Evolutionary conservation across 2,113 vertebrate genomes (phyloP), one percentile per base, ranked within the genome.

Genomic region (Puntigrus tetrazona): DNA sequence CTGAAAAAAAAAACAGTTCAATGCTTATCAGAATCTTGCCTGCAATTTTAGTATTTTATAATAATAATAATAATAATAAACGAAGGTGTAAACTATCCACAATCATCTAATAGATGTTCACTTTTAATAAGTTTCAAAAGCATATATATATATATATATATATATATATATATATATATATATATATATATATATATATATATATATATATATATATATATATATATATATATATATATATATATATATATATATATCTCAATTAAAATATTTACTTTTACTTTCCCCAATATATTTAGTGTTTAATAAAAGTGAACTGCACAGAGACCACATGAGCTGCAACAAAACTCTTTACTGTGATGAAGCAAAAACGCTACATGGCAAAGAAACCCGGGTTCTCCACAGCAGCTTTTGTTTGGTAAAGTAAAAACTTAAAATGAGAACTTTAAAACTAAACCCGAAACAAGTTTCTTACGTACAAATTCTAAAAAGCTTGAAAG

Each of bases 281-380:
- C n/a, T n/a, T n/a, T n/a, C n/a, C n/a, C n/a, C 1, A 1, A 1
- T 2, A 9, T 10, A 43, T 61, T 61, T 13, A 0, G 1, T 25
- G 5, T n/a, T 27, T 29, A 36, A 14, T 8, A 11, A 38, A 7
- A 69, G 7, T 22, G 34, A 36, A 36, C 34, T 25, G 69, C 69
- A 41, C 6, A 72, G 31, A 72, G 38, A 38, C 34, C 18, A 43
- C 3, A 18, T 38, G 38, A 25, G 36, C 34, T 41, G 36, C 69
- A 72, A 72, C n/a, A 75, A 75, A 41, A n/a, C 69, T 43, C 7
- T 72, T 72, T 72, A 72, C 69, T 72, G 69, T 72, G 22, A 72
- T 43, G 41, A 43, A 43, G 36, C 36, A 72, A 72, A 41, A 43
- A 72, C 36, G 14, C 36, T 41, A 7, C 11, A 72, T 11, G 43